phyloP scores from a whole-genome alignment of 2,797 vertebrate species.

The Carcharodon carcharias region DNA sequence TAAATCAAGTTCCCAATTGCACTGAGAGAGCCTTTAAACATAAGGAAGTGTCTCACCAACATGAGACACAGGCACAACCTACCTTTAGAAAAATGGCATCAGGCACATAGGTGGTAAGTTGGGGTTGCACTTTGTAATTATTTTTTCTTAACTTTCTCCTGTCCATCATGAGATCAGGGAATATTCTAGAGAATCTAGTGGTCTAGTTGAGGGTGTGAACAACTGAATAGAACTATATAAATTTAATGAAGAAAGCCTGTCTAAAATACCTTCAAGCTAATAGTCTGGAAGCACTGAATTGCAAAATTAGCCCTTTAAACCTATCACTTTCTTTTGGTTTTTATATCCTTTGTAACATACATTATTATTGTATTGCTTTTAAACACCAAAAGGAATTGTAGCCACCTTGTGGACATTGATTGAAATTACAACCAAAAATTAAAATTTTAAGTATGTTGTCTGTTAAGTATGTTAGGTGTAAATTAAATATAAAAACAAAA shows the following conservation, averaged over 20 bases:
- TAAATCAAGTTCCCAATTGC: background rate
- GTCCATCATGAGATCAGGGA: background rate
- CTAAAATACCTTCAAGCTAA: background rate
- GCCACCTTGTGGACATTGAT: slow-evolving; percentile 3
- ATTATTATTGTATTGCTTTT: background rate
- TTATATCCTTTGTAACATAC: too few species aligned
- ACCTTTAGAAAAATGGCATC: background rate
- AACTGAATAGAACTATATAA: background rate
- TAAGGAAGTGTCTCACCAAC: too few species aligned
- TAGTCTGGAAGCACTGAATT: too few species aligned
- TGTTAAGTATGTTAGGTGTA: background rate
- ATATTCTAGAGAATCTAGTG: background rate
- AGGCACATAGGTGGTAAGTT: background rate
- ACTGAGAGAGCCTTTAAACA: background rate
- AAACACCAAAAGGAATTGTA: background rate
- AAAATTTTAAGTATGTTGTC: background rate
- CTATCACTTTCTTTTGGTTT: background rate
- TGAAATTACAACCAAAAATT: background rate
- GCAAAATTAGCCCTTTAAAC: background rate
- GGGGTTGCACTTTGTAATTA: background rate
- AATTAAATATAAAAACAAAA: too few species aligned
- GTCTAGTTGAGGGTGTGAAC: background rate
- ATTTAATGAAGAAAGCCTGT: background rate
- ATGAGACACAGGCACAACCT: background rate
- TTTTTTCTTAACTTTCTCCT: background rate